A percentile compares a stretch with the other conserved stretches of the same genome.
phyloP scores from a whole-genome alignment of 2,113 vertebrate species.

The Cynopterus brachyotis region DNA sequence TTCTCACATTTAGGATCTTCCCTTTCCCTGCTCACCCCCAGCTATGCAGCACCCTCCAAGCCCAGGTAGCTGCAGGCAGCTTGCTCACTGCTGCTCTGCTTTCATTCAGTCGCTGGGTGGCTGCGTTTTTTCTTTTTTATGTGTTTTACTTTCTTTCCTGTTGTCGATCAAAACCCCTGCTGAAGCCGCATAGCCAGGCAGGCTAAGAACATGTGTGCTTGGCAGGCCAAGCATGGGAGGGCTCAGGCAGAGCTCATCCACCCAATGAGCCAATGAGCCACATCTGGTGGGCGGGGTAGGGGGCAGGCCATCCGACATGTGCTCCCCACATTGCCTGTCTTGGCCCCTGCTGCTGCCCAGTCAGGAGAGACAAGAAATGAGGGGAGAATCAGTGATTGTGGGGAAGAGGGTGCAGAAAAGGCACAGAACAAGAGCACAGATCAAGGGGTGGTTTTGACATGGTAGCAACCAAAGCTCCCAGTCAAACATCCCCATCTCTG shows the following conservation, averaged over 20 bases:
- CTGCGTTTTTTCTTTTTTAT: conserved; percentile 5
- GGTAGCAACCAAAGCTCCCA: neutral
- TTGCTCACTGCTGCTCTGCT: neutral
- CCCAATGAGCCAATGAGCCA: neutral
- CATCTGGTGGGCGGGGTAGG: neutral
- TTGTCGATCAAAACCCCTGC: conserved; percentile 38
- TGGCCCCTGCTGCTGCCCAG: neutral
- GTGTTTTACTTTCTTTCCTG: conserved; percentile 57
- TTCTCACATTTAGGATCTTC: neutral
- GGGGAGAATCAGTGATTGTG: neutral
- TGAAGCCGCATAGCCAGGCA: neutral
- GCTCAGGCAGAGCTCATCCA: neutral
- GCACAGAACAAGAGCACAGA: neutral
- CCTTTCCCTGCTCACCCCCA: neutral
- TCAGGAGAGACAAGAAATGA: neutral
- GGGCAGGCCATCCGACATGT: conserved; percentile 17
- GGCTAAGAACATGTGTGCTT: neutral
- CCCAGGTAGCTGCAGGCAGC: neutral
- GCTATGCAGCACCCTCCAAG: neutral
- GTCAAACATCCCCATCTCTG: neutral
- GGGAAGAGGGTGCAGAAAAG: neutral
- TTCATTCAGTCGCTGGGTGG: neutral
- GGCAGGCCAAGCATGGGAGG: conserved; percentile 1
- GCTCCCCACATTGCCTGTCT: conserved; percentile 40
- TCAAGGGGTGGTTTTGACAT: neutral